Percentiles rank a stretch among this genome's conserved stretches.
Evolutionary conservation across 2,888 invertebrate genomes (phyloP).

Genomic region (Pheosia gnoma): DNA sequence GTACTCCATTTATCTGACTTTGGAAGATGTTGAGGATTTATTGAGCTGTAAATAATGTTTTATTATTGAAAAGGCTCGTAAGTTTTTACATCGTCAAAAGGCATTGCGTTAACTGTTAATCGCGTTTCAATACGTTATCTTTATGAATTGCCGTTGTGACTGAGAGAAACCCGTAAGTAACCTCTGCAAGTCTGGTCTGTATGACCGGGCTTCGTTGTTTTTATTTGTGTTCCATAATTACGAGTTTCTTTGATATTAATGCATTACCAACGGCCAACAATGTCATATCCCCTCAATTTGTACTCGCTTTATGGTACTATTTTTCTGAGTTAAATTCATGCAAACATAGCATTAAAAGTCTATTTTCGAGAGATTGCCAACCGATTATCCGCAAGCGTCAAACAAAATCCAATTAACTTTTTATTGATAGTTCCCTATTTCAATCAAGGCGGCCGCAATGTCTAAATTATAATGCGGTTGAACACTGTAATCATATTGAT

Average conservation of each 20-base stretch:
- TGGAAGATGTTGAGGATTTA: conserved; percentile 47
- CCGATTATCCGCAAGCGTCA: conserved; percentile 1
- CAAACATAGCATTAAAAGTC: background rate
- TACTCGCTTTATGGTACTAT: background rate
- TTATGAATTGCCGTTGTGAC: conserved; percentile 63
- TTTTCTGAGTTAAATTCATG: background rate
- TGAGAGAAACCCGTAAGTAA: conserved; percentile 55
- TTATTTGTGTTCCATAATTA: conserved; percentile 54
- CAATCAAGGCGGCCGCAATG: conserved; percentile 39
- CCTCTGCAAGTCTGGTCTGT: conserved; percentile 11
- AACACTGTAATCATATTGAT: conserved; percentile 52
- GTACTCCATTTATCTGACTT: conserved; percentile 41
- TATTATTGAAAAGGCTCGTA: conserved; percentile 59
- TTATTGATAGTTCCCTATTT: conserved; percentile 31
- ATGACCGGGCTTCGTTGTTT: conserved; percentile 52
- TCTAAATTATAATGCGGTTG: conserved; percentile 42
- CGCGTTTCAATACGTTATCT: conserved; percentile 66
- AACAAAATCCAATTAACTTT: conserved; percentile 11
- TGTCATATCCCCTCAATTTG: background rate
- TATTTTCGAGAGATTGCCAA: background rate
- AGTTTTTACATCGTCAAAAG: conserved; percentile 63
- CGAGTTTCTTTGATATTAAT: conserved; percentile 39
- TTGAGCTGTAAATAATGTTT: conserved; percentile 63
- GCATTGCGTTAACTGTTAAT: conserved; percentile 68
- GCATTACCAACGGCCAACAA: conserved; percentile 12